phyloP scores from a whole-genome alignment of 2,888 invertebrate species.

The Sialis lutaria region DNA sequence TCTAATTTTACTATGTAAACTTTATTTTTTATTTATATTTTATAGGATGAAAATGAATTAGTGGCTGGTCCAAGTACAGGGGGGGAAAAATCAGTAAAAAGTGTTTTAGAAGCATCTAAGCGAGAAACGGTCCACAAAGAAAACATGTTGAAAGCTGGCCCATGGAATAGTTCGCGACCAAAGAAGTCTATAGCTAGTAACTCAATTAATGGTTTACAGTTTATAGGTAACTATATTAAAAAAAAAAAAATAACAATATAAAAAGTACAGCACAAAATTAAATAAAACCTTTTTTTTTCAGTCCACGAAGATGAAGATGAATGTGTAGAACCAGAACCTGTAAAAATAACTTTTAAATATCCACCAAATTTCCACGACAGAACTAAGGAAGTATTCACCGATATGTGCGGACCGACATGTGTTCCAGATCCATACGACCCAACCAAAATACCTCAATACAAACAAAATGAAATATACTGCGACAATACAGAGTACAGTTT shows the following conservation, averaged over 20 bases:
- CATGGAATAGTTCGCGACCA: slow-evolving; percentile 39
- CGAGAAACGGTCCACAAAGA: slow-evolving; percentile 41
- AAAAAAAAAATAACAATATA: background rate
- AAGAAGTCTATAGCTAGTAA: slow-evolving; percentile 20
- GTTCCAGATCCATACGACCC: slow-evolving; percentile 44
- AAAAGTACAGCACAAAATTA: background rate
- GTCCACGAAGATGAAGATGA: slow-evolving; percentile 46
- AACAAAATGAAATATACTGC: slow-evolving; percentile 44
- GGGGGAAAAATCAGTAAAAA: slow-evolving; percentile 20
- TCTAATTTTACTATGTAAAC: too few relatives aligned
- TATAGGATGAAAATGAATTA: too few relatives aligned
- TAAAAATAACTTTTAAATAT: slow-evolving; percentile 3
- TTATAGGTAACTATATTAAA: slow-evolving; percentile 26
- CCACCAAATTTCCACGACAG: slow-evolving; percentile 15
- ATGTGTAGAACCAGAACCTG: slow-evolving; percentile 17
- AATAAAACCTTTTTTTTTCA: slow-evolving; percentile 18
- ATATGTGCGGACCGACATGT: slow-evolving; percentile 35
- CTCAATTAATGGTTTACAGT: slow-evolving; percentile 21
- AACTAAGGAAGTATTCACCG: slow-evolving; percentile 31
- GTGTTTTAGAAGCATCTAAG: slow-evolving; percentile 37
- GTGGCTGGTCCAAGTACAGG: slow-evolving; percentile 16
- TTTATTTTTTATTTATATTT: too few relatives aligned
- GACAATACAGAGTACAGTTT: slow-evolving; percentile 54
- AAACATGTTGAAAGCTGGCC: slow-evolving; percentile 50
- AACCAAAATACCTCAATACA: slow-evolving; percentile 46